Percentiles rank a stretch among this genome's conserved stretches.
phyloP scores from a whole-genome alignment of 2,797 vertebrate species.

The Smutsia temminckii region DNA sequence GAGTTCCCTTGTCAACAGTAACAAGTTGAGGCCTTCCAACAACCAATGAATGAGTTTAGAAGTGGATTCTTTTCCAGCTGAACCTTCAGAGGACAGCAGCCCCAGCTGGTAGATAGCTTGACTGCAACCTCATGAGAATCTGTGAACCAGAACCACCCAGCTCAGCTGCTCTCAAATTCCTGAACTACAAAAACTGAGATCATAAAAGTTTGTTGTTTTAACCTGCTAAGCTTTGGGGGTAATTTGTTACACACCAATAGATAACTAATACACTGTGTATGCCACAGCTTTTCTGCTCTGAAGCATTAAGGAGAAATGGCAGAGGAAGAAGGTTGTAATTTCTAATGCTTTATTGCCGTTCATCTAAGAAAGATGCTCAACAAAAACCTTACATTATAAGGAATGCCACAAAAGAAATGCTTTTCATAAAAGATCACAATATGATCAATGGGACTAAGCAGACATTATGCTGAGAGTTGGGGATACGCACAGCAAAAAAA shows the following conservation, averaged over 20 bases:
- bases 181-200: neutral
- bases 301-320: neutral
- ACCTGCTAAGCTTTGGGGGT: neutral
- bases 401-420: neutral
- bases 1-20: neutral
- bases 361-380: conserved; percentile 15
- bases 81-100: neutral
- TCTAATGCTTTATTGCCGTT: neutral
- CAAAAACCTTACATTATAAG: neutral
- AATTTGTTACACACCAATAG: neutral
- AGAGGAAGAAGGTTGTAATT: neutral
- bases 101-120: too few relatives aligned
- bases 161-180: neutral
- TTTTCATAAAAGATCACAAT: neutral
- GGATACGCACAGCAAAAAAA: neutral
- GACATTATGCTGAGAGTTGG: neutral
- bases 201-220: neutral
- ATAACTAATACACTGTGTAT: neutral
- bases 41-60: neutral
- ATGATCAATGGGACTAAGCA: neutral
- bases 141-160: neutral
- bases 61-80: neutral
- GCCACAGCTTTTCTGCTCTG: neutral
- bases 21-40: neutral
- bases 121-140: neutral